Percentiles rank a stretch among this genome's conserved stretches.
Conservation (phyloP, 2,113 vertebrate genomes). For the Upupa epops region DNA sequence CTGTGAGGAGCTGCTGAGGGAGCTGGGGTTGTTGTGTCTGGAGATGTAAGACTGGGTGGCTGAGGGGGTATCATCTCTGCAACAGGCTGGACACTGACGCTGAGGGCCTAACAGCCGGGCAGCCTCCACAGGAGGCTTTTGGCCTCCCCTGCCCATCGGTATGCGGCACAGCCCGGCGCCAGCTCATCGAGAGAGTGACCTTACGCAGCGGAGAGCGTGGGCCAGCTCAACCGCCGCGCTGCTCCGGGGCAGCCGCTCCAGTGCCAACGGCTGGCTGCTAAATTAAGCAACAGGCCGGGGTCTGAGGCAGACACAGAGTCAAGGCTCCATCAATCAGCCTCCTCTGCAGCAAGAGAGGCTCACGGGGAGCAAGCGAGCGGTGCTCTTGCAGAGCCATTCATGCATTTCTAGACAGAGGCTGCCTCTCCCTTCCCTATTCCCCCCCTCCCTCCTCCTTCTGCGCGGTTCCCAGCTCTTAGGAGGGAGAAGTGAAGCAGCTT, state of each 20-base stretch:
- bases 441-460: background rate
- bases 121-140: slow-evolving; percentile 12
- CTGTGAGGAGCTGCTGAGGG: too few relatives aligned
- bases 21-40: too few relatives aligned
- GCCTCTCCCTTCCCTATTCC: background rate
- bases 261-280: slow-evolving; percentile 28
- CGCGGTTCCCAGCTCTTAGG: slow-evolving; percentile 5
- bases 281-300: slow-evolving; percentile 60
- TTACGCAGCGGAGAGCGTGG: slow-evolving; percentile 21
- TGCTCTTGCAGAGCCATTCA: slow-evolving; percentile 50
- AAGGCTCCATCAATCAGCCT: slow-evolving; percentile 68
- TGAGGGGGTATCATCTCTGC: background rate
- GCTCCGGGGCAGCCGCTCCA: slow-evolving; percentile 53
- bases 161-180: slow-evolving; percentile 25
- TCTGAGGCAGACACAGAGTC: slow-evolving; percentile 47
- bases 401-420: background rate
- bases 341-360: slow-evolving; percentile 33
- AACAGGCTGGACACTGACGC: background rate
- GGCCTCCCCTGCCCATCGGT: slow-evolving; percentile 34
- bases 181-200: slow-evolving; percentile 48
- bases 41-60: background rate
- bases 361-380: slow-evolving; percentile 42
- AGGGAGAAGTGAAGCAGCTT: slow-evolving; percentile 30
- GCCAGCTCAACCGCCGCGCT: slow-evolving; percentile 27
- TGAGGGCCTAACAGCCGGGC: background rate